These are phyloP conservation scores for Leptopterna dolabrata DNA, from an alignment of 2,888 invertebrate genomes.

Conservation along the genomic window DNA sequence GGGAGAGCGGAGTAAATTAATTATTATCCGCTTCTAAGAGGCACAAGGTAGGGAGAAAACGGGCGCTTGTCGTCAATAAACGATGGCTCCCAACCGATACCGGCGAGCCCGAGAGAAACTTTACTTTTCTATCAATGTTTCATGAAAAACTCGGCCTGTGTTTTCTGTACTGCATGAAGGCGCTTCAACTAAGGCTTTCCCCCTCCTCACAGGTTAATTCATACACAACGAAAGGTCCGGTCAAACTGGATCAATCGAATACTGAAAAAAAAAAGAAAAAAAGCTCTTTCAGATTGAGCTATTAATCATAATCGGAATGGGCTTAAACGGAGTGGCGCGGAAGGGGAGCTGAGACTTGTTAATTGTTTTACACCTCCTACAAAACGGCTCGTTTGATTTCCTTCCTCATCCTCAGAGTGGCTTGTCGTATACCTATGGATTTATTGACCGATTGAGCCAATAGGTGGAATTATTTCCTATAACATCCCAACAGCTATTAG, in stretches of 20 bases:
- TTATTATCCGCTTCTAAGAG: neutral
- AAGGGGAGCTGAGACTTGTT: conserved; percentile 24
- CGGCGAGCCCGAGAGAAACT: neutral
- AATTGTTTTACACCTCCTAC: conserved; percentile 45
- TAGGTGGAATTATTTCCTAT: conserved; percentile 6
- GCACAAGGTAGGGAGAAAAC: neutral
- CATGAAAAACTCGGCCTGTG: neutral
- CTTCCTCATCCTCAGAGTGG: neutral
- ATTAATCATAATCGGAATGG: conserved; percentile 44
- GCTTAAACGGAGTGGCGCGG: conserved; percentile 38
- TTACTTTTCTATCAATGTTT: neutral
- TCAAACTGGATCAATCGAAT: conserved; percentile 27
- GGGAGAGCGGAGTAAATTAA: neutral
- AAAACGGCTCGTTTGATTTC: conserved; percentile 25
- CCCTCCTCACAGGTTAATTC: neutral
- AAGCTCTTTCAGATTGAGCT: conserved; percentile 14
- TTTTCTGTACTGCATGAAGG: neutral
- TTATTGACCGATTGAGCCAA: conserved; percentile 8
- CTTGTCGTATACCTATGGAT: neutral
- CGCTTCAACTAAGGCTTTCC: neutral
- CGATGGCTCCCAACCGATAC: neutral
- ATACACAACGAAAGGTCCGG: neutral
- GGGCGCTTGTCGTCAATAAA: neutral
- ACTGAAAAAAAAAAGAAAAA: neutral
- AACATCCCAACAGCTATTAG: neutral